Base-by-base conservation (phyloP, 2,113 vertebrate species). In the Gallinago jamesoni region DNA sequence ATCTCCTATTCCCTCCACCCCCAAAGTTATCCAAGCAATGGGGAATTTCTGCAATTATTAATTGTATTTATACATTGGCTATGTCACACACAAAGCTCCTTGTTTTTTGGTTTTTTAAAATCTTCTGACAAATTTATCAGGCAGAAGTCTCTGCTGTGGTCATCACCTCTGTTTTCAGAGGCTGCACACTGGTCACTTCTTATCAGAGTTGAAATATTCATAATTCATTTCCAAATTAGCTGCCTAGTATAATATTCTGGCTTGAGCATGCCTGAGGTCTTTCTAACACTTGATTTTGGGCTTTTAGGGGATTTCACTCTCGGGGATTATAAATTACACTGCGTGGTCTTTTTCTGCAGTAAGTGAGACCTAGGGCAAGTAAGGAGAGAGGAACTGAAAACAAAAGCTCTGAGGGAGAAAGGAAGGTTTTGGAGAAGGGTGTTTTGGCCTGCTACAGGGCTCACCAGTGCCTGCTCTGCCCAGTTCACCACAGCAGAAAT, bases 191-290 rank as follows among this genome's bases (percentile, higher is more conserved):
- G 41, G 70, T 41, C 1, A 3, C 41, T 78, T 66, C 18, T 62
- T 88, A 74, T 43, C 67, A 63, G 20, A 0, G 2, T 57, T 86
- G 80, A 95, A 92, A 62, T 92, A 59, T 48, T 87, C 33, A 14
- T 70, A 45, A 90, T 73, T 94, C 82, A 91, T 91, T 79, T 95
- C 62, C n/a, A 52, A 67, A 48, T 60, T 82, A 73, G 35, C 78
- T 82, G 63, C 31, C 50, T 48, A 63, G 48, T 79, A 60, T 66
- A 67, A 79, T 85, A 74, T 63, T 69, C 47, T 91, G n/a, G 23
- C 45, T 94, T 0, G 0, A 80, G 45, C 20, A 4, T 33, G 75
- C 52, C 67, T 77, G 75, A 91, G 37, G 70, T 62, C 52, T 87
- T 93, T 81, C 37, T 80, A 55, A 76, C 3, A 8, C 41, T 20